Evolutionary conservation across 2,888 invertebrate genomes (phyloP), one percentile per base, ranked within the genome.

Genomic region (Drosophila pseudotalamancana): DNA sequence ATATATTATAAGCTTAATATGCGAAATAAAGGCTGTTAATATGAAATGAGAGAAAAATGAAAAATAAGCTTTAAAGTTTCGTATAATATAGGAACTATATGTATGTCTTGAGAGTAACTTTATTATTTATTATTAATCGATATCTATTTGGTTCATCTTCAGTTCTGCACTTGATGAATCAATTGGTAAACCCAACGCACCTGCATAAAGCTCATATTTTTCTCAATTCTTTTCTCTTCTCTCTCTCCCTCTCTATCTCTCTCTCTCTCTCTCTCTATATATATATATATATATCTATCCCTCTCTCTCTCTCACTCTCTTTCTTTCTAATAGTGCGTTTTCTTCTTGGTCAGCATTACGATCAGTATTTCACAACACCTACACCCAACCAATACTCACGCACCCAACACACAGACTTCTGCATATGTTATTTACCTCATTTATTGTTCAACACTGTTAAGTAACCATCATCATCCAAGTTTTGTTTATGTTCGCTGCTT

Each of bases 361-460:
- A 42, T 59, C 45, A 40, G 50, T 39, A 63, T 56, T 65, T 43
- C 39, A 60, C 72, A 60, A 56, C 70, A 60, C 72, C 73, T 35
- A 67, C 73, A 57, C 35, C 9, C 14, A 25, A 34, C 42, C 6
- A 23, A 50, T 25, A 57, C 55, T 21, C 19, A 55, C 50, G 31
- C 63, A 49, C 35, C 23, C 21, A 40, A 21, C 49, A 34, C 23
- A 40, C 50, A 49, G 9, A 27, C 29, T 19, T 25, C 19, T 29
- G 35, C 32, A 50, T 63, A 46, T 23, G 40, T 27, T 49, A 49
- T 76, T 43, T 51, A 29, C 43, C 76, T 55, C 79, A 72, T 66
- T 72, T 76, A 67, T 79, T 80, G 87, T 83, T 62, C 49, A 84
- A 70, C 74, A 70, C 72, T 85, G 82, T 82, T 82, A 87, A 87